A percentile compares a stretch with the other conserved stretches of the same genome.
phyloP scores from a whole-genome alignment of 2,113 vertebrate species.

The Naja naja region DNA sequence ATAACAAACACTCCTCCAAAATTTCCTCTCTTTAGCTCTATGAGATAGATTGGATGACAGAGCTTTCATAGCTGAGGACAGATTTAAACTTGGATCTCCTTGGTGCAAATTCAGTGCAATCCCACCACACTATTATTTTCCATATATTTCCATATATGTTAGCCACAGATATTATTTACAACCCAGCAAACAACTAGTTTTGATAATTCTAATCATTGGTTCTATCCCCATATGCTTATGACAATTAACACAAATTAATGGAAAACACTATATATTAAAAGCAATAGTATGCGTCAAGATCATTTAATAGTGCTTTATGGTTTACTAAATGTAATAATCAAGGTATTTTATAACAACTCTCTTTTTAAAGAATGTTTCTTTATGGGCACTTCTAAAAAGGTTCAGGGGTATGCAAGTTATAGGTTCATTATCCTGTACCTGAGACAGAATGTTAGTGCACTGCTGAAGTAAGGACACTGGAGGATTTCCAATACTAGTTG shows the following conservation, averaged over 20 bases:
- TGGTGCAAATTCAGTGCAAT: background rate
- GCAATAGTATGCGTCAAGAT: background rate
- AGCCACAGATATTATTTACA: background rate
- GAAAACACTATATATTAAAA: background rate
- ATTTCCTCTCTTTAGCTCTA: background rate
- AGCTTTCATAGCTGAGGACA: background rate
- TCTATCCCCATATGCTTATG: background rate
- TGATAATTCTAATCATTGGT: background rate
- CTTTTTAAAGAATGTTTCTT: background rate
- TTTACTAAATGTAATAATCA: background rate
- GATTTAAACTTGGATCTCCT: background rate
- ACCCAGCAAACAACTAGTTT: background rate
- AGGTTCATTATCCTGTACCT: conserved; percentile 73
- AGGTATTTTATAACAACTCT: rapidly evolving
- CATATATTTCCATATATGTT: background rate
- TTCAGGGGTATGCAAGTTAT: background rate
- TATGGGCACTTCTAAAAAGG: background rate
- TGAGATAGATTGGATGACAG: background rate
- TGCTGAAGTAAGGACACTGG: conserved; percentile 95
- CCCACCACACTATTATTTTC: background rate
- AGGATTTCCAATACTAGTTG: conserved; percentile 93
- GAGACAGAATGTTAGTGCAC: conserved; percentile 98
- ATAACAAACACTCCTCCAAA: background rate
- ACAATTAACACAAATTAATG: background rate
- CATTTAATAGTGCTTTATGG: background rate